Conservation (phyloP, 2,797 vertebrate genomes). For the Xerus rutilus region DNA sequence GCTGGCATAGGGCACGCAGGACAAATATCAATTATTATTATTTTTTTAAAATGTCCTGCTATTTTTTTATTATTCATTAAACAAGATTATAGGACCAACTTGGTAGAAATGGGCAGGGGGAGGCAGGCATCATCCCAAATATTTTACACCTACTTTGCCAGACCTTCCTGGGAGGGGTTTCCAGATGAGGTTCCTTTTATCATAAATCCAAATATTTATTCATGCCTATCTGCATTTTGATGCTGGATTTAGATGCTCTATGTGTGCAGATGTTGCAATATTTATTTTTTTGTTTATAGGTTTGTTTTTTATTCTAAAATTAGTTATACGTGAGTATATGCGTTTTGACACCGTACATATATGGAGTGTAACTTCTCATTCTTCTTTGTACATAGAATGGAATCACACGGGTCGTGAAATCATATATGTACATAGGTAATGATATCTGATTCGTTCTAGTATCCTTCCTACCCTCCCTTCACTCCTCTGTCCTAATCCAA, state of each 20-base stretch:
- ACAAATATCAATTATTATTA: too few relatives aligned
- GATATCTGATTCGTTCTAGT: too few relatives aligned
- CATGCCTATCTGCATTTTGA: conserved; percentile 72
- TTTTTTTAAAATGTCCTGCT: too few relatives aligned
- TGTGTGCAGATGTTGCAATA: conserved; percentile 65
- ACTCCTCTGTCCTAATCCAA: too few relatives aligned
- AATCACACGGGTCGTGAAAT: too few relatives aligned
- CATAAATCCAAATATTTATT: conserved; percentile 56
- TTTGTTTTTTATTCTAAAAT: too few relatives aligned
- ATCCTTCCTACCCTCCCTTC: too few relatives aligned
- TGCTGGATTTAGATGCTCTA: conserved; percentile 71
- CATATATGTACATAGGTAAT: too few relatives aligned
- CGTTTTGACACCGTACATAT: too few relatives aligned
- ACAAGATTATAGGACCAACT: conserved; percentile 48
- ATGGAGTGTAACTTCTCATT: too few relatives aligned
- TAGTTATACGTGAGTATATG: too few relatives aligned
- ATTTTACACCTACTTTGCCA: background rate
- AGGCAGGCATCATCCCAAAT: background rate
- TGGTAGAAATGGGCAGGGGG: conserved; percentile 49
- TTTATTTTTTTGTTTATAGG: conserved; percentile 64
- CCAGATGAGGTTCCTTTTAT: conserved; percentile 59
- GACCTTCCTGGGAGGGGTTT: conserved; percentile 13
- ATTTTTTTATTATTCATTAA: conserved; percentile 68
- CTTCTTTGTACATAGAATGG: too few relatives aligned
- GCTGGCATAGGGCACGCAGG: background rate